Evolutionary conservation across 2,888 invertebrate species (phyloP).

Genomic region (Tupiocoris notatus): DNA sequence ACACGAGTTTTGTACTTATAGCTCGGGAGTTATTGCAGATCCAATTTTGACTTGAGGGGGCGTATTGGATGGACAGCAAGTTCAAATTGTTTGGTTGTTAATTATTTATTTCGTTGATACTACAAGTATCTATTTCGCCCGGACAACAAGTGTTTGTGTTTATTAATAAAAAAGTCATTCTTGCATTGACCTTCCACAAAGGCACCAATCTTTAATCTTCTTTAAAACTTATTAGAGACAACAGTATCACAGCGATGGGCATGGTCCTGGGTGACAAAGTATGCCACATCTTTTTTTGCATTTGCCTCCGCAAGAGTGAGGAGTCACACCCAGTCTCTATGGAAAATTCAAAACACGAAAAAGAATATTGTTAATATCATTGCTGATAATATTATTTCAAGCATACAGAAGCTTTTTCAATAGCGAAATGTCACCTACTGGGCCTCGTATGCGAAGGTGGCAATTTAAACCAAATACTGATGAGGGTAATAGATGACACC

Average conservation of each 20-base stretch:
- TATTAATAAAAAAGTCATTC: not conserved
- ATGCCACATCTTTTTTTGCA: conserved; percentile 26
- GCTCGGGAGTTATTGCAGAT: not conserved
- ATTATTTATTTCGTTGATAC: not conserved
- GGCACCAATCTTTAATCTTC: not conserved
- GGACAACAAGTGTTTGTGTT: not conserved
- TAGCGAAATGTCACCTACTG: no score
- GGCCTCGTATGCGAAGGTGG: no score
- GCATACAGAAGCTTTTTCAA: no score
- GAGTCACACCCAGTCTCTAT: conserved; percentile 23
- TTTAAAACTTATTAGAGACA: not conserved
- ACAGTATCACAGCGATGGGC: not conserved
- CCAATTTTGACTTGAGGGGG: not conserved
- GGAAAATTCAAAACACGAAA: conserved; percentile 48
- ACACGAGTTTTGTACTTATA: not conserved
- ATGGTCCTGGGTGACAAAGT: conserved; percentile 31
- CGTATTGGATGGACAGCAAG: not conserved
- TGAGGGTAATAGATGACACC: no score
- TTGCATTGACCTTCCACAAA: no score
- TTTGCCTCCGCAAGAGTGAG: conserved; percentile 22
- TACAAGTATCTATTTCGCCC: not conserved
- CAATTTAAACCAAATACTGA: no score
- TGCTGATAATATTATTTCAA: no score
- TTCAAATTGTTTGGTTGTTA: not conserved
- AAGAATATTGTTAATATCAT: no score